A percentile compares a stretch with the other conserved stretches of the same genome.
phyloP scores from a whole-genome alignment of 2,888 invertebrate genomes.

The Luperina nickerlii region DNA sequence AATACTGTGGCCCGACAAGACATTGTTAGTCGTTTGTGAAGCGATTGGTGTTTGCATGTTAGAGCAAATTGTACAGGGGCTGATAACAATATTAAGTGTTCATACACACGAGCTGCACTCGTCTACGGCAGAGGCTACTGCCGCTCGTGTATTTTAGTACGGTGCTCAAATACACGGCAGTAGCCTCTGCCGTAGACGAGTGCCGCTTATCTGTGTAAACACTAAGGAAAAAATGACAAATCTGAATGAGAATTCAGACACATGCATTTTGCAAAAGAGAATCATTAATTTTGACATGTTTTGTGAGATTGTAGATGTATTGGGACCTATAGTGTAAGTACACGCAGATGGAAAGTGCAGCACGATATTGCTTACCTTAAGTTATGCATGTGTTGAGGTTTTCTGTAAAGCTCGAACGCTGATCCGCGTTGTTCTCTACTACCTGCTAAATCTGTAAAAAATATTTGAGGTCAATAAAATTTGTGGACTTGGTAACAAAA shows the following conservation, averaged over 20 bases:
- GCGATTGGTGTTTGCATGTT: slow-evolving; percentile 91
- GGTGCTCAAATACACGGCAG: background rate
- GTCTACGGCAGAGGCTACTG: background rate
- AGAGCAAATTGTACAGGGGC: slow-evolving; percentile 90
- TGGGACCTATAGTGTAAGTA: slow-evolving; percentile 47
- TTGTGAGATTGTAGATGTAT: slow-evolving; percentile 41
- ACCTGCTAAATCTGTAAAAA: slow-evolving; percentile 92
- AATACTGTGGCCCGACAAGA: slow-evolving; percentile 88
- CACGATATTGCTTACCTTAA: slow-evolving; percentile 91
- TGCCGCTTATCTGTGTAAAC: background rate
- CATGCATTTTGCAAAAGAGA: slow-evolving; percentile 76
- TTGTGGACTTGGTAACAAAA: background rate
- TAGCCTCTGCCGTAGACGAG: background rate
- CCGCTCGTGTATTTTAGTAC: background rate
- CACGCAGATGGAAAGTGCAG: slow-evolving; percentile 32
- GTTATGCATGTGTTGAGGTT: slow-evolving; percentile 96
- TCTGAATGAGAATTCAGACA: slow-evolving; percentile 65
- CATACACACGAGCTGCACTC: background rate
- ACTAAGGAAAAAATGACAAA: slow-evolving; percentile 44
- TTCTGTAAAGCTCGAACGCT: slow-evolving; percentile 98
- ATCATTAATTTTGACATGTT: slow-evolving; percentile 47
- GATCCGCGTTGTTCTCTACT: slow-evolving; percentile 97
- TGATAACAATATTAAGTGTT: slow-evolving; percentile 51
- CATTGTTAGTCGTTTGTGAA: slow-evolving; percentile 90
- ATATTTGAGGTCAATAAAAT: background rate